Evolutionary conservation across 1,140 invertebrate species (phyloP).

Genomic region (Drosophila lacertosa): DNA sequence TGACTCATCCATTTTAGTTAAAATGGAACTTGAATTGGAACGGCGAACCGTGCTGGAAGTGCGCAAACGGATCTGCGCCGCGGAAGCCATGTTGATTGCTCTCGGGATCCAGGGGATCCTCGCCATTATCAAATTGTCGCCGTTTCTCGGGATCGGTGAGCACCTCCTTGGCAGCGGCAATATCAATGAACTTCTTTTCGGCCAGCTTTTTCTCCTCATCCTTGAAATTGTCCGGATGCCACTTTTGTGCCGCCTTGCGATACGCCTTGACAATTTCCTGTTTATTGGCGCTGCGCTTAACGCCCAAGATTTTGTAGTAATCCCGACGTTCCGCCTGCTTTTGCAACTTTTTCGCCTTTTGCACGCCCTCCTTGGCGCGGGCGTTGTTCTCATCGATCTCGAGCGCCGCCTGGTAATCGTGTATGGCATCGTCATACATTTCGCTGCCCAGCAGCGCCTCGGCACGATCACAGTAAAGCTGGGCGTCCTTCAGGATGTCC

Average conservation of each 20-base stretch:
- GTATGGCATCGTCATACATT: conserved; percentile 96
- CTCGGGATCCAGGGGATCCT: conserved; percentile 99
- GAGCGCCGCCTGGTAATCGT: conserved; percentile 93
- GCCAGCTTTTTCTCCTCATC: conserved; percentile 97
- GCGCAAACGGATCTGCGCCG: conserved; percentile 94
- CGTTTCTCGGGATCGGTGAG: conserved; percentile 94
- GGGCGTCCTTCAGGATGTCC: conserved; percentile 90
- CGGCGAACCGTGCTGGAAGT: conserved; percentile 93
- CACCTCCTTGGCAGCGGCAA: conserved; percentile 99
- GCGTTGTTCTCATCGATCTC: conserved; percentile 92
- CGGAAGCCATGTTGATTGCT: conserved; percentile 86
- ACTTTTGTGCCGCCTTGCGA: conserved; percentile 98
- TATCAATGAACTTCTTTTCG: conserved; percentile 99
- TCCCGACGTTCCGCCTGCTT: conserved; percentile 97
- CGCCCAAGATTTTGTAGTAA: conserved; percentile 98
- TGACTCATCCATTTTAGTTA: conserved; percentile 85
- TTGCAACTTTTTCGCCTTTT: conserved; percentile 95
- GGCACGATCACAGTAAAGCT: conserved; percentile 94
- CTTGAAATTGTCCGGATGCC: conserved; percentile 99
- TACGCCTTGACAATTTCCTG: conserved; percentile 98
- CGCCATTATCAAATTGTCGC: conserved; percentile 95
- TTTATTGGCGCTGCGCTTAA: conserved; percentile 92
- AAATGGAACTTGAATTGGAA: conserved; percentile 99
- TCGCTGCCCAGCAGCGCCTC: conserved; percentile 96
- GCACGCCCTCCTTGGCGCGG: conserved; percentile 94